A percentile compares a stretch with the other conserved stretches of the same genome.
Conservation (phyloP, 1,140 invertebrate species). For the Hylaeus anthracinus region DNA sequence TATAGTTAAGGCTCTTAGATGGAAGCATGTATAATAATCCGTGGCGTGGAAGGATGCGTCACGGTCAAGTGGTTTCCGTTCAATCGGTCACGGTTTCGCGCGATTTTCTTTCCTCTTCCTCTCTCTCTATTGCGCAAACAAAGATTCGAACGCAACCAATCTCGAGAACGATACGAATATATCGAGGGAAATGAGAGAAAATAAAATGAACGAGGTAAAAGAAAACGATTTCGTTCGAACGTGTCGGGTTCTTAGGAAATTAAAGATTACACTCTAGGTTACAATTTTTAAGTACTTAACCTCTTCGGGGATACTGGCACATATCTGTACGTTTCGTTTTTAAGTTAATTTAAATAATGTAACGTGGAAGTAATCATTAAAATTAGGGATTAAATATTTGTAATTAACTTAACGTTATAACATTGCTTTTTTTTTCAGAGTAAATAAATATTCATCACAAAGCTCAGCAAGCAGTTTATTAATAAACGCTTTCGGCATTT, state of each 20-base stretch:
- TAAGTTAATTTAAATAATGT: too few species aligned
- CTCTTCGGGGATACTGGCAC: too few species aligned
- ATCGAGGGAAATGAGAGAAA: not conserved
- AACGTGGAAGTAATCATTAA: too few species aligned
- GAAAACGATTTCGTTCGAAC: not conserved
- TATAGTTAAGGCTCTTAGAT: constrained; percentile 73
- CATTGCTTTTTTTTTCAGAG: too few species aligned
- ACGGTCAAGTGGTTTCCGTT: not conserved
- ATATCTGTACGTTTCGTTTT: too few species aligned
- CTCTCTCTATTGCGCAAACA: constrained; percentile 6
- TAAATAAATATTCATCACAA: too few species aligned
- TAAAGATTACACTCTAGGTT: not conserved
- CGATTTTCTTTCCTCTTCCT: constrained; percentile 28
- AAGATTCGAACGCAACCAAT: not conserved
- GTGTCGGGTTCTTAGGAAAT: not conserved
- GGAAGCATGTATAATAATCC: constrained; percentile 69
- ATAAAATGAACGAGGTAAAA: not conserved
- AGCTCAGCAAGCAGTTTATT: too few species aligned
- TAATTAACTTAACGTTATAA: too few species aligned
- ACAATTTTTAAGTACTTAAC: not conserved
- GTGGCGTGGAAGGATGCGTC: constrained; percentile 42
- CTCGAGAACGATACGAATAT: not conserved
- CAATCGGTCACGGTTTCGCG: not conserved
- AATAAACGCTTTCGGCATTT: too few species aligned
- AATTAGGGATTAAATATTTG: too few species aligned